Conservation (phyloP, 37 sponge, comb jelly and placozoan species). For the Eunapius fragilis region DNA sequence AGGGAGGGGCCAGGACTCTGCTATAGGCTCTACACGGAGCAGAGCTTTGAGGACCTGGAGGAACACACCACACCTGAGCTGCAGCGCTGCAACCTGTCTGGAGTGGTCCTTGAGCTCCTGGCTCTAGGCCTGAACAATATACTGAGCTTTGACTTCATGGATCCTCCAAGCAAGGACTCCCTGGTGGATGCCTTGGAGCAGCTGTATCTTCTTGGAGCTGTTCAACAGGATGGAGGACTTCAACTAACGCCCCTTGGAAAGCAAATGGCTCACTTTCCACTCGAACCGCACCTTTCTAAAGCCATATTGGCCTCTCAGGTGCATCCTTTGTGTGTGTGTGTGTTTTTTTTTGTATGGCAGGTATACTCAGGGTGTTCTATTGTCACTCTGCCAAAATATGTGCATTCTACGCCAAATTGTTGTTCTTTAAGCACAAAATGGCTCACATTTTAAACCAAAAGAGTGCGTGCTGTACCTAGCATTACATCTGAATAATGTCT, state of each 20-base stretch:
- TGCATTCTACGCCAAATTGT: not conserved
- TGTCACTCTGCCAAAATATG: not conserved
- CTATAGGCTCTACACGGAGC: slow-evolving; percentile 92
- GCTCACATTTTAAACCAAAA: too few relatives aligned
- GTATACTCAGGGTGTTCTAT: not conserved
- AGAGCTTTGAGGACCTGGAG: slow-evolving; percentile 61
- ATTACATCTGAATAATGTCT: too few relatives aligned
- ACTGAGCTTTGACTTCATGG: slow-evolving; percentile 92
- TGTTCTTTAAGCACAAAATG: too few relatives aligned
- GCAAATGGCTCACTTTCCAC: slow-evolving; percentile 81
- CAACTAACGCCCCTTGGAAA: slow-evolving; percentile 78
- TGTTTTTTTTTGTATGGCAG: not conserved
- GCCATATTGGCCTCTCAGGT: slow-evolving; percentile 54
- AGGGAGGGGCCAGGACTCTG: slow-evolving; percentile 85
- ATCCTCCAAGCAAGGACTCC: slow-evolving; percentile 75
- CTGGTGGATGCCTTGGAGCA: slow-evolving; percentile 79
- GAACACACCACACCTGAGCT: slow-evolving; percentile 88
- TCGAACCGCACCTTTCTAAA: slow-evolving; percentile 78
- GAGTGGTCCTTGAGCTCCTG: slow-evolving; percentile 81
- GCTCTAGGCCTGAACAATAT: slow-evolving; percentile 83
- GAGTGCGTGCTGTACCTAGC: too few relatives aligned
- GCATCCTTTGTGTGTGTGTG: not conserved
- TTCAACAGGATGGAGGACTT: slow-evolving; percentile 46
- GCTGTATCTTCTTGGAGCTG: slow-evolving; percentile 76
- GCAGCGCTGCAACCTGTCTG: slow-evolving; percentile 86